A percentile compares a stretch with the other conserved stretches of the same genome.
Evolutionary conservation across 1,140 invertebrate species (phyloP).

Genomic region (Cotesia chilonis): DNA sequence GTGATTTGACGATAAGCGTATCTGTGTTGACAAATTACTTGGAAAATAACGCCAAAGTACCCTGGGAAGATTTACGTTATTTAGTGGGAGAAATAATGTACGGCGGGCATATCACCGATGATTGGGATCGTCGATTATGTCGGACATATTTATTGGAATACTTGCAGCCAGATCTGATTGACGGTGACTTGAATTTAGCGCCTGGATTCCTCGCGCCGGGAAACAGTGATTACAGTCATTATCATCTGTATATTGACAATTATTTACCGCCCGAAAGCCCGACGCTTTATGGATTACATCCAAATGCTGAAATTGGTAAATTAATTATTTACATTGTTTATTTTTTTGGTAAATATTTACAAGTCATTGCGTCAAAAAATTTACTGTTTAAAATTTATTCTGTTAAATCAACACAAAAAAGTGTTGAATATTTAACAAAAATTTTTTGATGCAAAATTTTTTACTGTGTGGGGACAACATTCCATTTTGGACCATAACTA

Average conservation of each 20-base stretch:
- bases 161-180: constrained; percentile 84
- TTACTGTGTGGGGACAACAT: too few relatives aligned
- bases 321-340: constrained; percentile 52
- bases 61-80: constrained; percentile 93
- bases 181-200: constrained; percentile 84
- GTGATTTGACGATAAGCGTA: constrained; percentile 92
- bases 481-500: too few relatives aligned
- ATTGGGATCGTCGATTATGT: constrained; percentile 91
- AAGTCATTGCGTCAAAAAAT: too few relatives aligned
- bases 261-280: constrained; percentile 88
- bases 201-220: constrained; percentile 85
- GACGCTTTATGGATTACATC: constrained; percentile 89
- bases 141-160: constrained; percentile 89
- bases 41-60: constrained; percentile 85
- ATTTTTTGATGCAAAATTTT: too few relatives aligned
- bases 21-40: constrained; percentile 93
- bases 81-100: constrained; percentile 98
- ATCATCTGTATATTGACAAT: constrained; percentile 92
- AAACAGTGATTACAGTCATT: constrained; percentile 85
- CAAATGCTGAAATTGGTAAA: constrained; percentile 91
- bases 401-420: too few relatives aligned
- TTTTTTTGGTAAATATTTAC: too few relatives aligned
- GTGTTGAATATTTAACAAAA: too few relatives aligned
- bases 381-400: too few relatives aligned
- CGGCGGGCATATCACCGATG: constrained; percentile 95